Percentiles rank a stretch among this genome's conserved stretches.
Conservation (phyloP, 2,797 vertebrate genomes). For the Cyprinella venusta region DNA sequence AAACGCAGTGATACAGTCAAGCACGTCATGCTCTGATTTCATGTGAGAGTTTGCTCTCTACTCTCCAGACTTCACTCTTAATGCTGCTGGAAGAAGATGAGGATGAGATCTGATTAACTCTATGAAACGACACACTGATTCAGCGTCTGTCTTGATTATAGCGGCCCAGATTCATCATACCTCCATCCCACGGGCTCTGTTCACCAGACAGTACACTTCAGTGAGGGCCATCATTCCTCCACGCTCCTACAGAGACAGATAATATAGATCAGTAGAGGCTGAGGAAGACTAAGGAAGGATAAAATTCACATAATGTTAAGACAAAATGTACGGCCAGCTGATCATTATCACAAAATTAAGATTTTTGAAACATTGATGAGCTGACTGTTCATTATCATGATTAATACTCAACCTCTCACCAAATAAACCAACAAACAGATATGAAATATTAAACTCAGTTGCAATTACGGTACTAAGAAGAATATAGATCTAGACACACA, state of each 20-base stretch:
- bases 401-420: background rate
- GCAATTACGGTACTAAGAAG: background rate
- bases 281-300: background rate
- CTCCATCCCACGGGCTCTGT: slow-evolving; percentile 95
- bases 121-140: slow-evolving; percentile 11
- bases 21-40: background rate
- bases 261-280: background rate
- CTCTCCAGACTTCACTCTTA: slow-evolving; percentile 47
- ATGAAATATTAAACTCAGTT: background rate
- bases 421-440: background rate
- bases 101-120: slow-evolving; percentile 49
- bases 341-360: background rate
- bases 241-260: slow-evolving; percentile 81
- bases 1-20: background rate
- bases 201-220: slow-evolving; percentile 97
- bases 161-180: slow-evolving; percentile 71
- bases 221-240: slow-evolving; percentile 98
- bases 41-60: slow-evolving; percentile 7
- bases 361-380: background rate
- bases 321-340: background rate
- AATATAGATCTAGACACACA: background rate
- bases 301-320: background rate
- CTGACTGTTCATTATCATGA: background rate
- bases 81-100: slow-evolving; percentile 47
- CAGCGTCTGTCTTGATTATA: background rate